A percentile compares a stretch with the other conserved stretches of the same genome.
Conservation (phyloP, 1,140 invertebrate species). For the Bombus haemorrhoidalis region DNA sequence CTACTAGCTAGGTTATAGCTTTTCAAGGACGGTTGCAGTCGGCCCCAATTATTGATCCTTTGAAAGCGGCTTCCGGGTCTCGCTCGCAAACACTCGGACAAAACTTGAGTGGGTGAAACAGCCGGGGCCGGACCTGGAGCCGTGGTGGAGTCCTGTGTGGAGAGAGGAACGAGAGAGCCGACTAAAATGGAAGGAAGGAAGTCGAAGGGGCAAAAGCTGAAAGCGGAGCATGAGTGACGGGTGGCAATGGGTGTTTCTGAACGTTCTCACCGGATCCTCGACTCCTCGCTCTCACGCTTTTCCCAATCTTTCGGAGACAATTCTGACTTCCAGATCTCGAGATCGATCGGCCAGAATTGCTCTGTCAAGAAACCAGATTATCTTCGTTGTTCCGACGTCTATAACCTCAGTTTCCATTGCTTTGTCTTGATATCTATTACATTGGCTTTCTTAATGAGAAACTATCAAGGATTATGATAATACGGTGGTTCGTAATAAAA, state of each 20-base stretch:
- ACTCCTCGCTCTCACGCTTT: not conserved
- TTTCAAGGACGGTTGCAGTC: constrained; percentile 70
- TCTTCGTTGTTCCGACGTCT: not conserved
- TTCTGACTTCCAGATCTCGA: not conserved
- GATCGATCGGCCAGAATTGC: not conserved
- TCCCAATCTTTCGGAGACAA: not conserved
- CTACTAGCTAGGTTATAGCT: constrained; percentile 52
- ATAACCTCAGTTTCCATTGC: not conserved
- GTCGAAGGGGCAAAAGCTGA: not conserved
- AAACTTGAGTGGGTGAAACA: constrained; percentile 66
- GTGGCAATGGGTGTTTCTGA: constrained; percentile 7
- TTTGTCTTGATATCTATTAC: not conserved
- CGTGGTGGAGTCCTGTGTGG: not conserved
- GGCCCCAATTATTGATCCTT: constrained; percentile 73
- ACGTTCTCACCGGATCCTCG: not conserved
- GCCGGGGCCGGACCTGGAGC: constrained; percentile 37
- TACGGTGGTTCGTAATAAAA: no score
- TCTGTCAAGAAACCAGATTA: not conserved
- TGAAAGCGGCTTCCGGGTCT: constrained; percentile 69
- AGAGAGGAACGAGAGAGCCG: not conserved
- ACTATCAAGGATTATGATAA: no score
- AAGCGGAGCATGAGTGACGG: constrained; percentile 20
- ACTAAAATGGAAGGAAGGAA: not conserved
- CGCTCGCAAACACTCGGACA: constrained; percentile 64
- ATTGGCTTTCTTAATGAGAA: no score